Base-by-base conservation (phyloP, 92 coral and sea anemone species). In the Galaxea fascicularis region DNA sequence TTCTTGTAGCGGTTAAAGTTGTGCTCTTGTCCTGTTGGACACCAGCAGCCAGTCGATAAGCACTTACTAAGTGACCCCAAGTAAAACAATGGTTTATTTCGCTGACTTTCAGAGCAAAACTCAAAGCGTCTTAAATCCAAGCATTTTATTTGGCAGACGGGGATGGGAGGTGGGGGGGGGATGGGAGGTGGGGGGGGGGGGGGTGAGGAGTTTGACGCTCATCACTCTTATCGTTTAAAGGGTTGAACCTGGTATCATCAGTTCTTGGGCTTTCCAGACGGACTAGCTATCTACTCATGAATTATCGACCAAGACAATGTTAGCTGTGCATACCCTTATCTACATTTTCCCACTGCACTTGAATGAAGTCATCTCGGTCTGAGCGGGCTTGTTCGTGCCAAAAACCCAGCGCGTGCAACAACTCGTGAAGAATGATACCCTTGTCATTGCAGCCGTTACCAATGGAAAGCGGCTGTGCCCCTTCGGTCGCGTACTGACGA, bases 361-460 rank as follows among this genome's bases (percentile, higher is more conserved):
- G 77, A 22, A 93, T 78, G 41, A 77, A 93, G 0, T 89, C 63
- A 53, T 91, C 91, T 1, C 97, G 87, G 77, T 93, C 97, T 24
- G 97, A 82, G 54, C 97, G 79, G 15, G 97, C 71, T 65, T 93
- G 97, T 59, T 93, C 97, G 82, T 93, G 97, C 97, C 97, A 93
- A 80, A 93, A 93, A 8, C 97, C 97, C 22, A 93, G 87, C 10
- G 97, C 97, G 30, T 93, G 97, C 92, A 93, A 49, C 58, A 93
- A 4, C 51, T 93, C 97, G 79, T 93, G 97, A 22, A 93, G 44
- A 31, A 93, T 91, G 21, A 91, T 78, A 3, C 90, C 91, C 44
- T 86, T 89, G 41, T 74, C 12, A 82, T 93, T 93, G 69, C 97
- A 93, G 1, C 97, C 97, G 1, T 88, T 78, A 8, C 97, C 97